phyloP scores from a whole-genome alignment of 2,113 vertebrate genomes.

The Corydoras maculifer region DNA sequence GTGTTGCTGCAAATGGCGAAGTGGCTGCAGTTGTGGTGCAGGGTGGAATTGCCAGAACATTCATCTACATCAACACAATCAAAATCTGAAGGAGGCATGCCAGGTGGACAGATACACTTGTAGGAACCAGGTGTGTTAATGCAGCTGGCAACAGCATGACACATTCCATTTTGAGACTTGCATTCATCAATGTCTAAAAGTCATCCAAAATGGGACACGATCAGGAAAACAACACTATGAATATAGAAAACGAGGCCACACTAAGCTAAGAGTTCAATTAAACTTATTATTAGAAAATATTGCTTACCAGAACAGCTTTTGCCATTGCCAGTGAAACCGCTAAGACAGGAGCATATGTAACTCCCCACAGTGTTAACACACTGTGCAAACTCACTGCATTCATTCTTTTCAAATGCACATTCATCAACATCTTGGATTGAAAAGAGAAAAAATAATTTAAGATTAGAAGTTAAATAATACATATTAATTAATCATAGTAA shows the following conservation, averaged over 20 bases:
- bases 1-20: conserved; percentile 63
- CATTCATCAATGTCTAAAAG: conserved; percentile 83
- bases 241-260: conserved; percentile 26
- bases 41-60: conserved; percentile 54
- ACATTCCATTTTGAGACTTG: conserved; percentile 71
- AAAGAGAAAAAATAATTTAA: not conserved
- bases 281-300: not conserved
- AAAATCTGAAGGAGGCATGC: conserved; percentile 64
- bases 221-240: conserved; percentile 61
- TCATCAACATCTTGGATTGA: conserved; percentile 66
- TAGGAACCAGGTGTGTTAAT: conserved; percentile 64
- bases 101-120: conserved; percentile 63
- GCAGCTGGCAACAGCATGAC: conserved; percentile 66
- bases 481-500: not conserved
- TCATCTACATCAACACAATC: conserved; percentile 71
- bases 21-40: conserved; percentile 59
- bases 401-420: conserved; percentile 54
- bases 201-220: conserved; percentile 75
- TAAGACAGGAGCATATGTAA: conserved; percentile 64
- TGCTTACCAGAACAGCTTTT: conserved; percentile 69
- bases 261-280: too few species aligned
- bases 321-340: conserved; percentile 69
- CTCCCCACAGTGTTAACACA: conserved; percentile 67
- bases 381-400: conserved; percentile 64
- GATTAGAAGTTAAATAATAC: too few species aligned